Evolutionary conservation across 35 echinoderm and acorn worm genomes (phyloP).

Genomic region (Amphiura filiformis): DNA sequence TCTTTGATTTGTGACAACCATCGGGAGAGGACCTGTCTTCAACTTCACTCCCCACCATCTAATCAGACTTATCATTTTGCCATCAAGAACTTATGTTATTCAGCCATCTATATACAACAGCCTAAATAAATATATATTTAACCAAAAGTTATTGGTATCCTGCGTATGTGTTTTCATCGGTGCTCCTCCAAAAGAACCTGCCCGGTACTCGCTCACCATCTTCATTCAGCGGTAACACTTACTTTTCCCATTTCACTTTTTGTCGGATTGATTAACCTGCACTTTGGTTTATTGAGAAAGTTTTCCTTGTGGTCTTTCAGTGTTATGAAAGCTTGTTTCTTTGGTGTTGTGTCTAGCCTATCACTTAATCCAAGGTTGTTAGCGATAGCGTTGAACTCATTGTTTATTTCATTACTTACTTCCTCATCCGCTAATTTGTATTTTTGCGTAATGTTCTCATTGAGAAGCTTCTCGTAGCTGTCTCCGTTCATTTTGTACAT

Average conservation of each 20-base stretch:
- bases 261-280: constrained; percentile 52
- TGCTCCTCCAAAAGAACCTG: too few relatives aligned
- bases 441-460: background rate
- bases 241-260: constrained; percentile 49
- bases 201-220: too few relatives aligned
- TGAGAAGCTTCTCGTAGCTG: background rate
- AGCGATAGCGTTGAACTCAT: background rate
- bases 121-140: too few relatives aligned
- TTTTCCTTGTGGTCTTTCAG: constrained; percentile 54
- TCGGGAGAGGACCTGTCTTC: too few relatives aligned
- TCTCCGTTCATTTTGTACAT: background rate
- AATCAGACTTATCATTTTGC: too few relatives aligned
- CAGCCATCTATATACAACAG: too few relatives aligned
- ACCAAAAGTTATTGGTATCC: too few relatives aligned
- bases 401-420: background rate
- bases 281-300: constrained; percentile 36
- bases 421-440: background rate
- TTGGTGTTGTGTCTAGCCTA: constrained; percentile 7
- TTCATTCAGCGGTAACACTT: too few relatives aligned
- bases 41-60: too few relatives aligned
- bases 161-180: too few relatives aligned
- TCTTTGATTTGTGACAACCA: too few relatives aligned
- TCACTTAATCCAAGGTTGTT: constrained; percentile 5
- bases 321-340: constrained; percentile 34
- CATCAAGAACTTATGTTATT: too few relatives aligned